phyloP scores from a whole-genome alignment of 2,113 vertebrate species.

The Ceyx melanurus region DNA sequence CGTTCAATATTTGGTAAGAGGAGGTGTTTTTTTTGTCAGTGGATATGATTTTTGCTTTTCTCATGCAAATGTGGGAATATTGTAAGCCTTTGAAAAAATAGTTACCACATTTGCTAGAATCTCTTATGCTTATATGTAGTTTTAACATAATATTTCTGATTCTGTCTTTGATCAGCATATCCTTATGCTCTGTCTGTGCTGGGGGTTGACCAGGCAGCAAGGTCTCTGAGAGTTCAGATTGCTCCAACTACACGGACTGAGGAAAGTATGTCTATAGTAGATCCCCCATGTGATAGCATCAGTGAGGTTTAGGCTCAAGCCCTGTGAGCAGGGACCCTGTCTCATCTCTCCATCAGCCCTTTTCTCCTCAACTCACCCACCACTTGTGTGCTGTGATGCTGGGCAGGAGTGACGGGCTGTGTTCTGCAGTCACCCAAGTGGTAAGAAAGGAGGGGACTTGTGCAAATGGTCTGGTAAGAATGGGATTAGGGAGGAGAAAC shows the following conservation, averaged over 20 bases:
- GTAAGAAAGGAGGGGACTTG: not conserved
- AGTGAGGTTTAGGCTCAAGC: not conserved
- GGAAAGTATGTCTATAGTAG: not conserved
- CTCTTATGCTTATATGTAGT: not conserved
- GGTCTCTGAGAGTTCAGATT: not conserved
- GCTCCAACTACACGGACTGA: not conserved
- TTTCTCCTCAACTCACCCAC: not conserved
- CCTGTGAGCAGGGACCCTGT: not conserved
- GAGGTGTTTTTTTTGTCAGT: not conserved
- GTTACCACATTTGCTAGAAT: not conserved
- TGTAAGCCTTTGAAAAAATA: not conserved
- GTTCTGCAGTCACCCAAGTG: not conserved
- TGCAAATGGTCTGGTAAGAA: not conserved
- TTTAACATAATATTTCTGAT: not conserved
- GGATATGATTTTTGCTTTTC: not conserved
- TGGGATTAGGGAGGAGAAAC: not conserved
- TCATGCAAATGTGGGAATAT: not conserved
- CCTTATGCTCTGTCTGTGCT: not conserved
- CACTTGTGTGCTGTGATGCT: rapidly evolving
- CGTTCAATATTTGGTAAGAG: not conserved
- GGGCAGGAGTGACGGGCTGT: not conserved
- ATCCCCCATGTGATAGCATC: not conserved
- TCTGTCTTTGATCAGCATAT: not conserved
- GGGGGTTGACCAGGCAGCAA: not conserved
- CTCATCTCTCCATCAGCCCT: not conserved